Evolutionary conservation across 1,140 invertebrate species (phyloP).

Genomic region (Tyrophagus putrescentiae): DNA sequence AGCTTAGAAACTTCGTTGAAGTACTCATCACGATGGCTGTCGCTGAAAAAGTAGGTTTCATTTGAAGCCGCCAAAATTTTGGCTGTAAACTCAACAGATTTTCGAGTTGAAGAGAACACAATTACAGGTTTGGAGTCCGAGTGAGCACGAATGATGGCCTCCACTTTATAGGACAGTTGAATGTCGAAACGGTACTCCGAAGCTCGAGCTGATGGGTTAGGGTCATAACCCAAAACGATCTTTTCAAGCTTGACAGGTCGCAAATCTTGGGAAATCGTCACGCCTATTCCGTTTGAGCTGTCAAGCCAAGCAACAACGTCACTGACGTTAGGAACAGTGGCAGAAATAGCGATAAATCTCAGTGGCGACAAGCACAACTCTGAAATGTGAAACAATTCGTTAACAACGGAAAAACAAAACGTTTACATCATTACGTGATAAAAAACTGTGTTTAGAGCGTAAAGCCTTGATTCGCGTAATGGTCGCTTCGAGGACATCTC

Average conservation of each 20-base stretch:
- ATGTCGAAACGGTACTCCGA: conserved; percentile 59
- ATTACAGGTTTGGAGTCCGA: conserved; percentile 55
- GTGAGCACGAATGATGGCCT: conserved; percentile 49
- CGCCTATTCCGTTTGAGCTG: conserved; percentile 28
- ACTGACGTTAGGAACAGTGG: conserved; percentile 58
- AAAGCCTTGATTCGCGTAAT: conserved; percentile 55
- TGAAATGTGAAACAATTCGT: too few species aligned
- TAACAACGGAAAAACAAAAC: too few species aligned
- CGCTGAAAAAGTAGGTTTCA: background rate
- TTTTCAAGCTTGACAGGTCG: conserved; percentile 55
- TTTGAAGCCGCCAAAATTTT: conserved; percentile 27
- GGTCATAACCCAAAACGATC: conserved; percentile 52
- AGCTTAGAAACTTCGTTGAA: background rate
- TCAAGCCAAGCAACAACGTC: conserved; percentile 58
- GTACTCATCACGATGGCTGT: too few species aligned
- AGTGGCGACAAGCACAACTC: conserved; percentile 28
- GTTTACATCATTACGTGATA: background rate
- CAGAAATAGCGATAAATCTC: conserved; percentile 60
- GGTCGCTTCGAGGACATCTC: conserved; percentile 59
- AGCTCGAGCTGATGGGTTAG: conserved; percentile 28
- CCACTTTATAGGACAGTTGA: conserved; percentile 54
- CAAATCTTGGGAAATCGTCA: conserved; percentile 39
- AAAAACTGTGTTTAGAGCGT: conserved; percentile 14
- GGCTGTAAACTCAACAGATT: conserved; percentile 51
- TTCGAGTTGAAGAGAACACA: conserved; percentile 63